Conservation (phyloP, 2,113 vertebrate species). For the Conger conger region DNA sequence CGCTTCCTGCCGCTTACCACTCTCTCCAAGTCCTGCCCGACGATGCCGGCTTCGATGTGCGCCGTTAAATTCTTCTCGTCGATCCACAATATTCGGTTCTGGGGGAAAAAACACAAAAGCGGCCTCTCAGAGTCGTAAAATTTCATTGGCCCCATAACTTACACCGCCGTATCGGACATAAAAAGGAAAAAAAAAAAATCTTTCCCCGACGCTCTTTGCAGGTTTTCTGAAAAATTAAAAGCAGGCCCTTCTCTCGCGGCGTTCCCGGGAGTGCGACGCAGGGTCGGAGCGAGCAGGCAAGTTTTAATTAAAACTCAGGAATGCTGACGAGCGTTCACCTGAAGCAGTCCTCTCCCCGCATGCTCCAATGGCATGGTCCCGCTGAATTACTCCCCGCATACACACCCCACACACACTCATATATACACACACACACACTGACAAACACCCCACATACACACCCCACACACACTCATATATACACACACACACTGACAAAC, state of each 20-base stretch:
- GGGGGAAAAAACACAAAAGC: slow-evolving; percentile 33
- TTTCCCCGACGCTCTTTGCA: not conserved
- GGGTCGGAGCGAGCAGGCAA: slow-evolving; percentile 13
- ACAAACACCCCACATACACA: too few species aligned
- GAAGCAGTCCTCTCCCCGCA: slow-evolving; percentile 26
- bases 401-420: too few species aligned
- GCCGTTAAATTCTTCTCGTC: slow-evolving; percentile 96
- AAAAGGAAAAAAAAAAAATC: slow-evolving; percentile 14
- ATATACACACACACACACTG: too few species aligned
- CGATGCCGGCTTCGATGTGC: slow-evolving; percentile 91
- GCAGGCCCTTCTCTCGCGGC: not conserved
- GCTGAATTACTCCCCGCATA: slow-evolving; percentile 33
- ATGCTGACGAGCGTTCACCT: slow-evolving; percentile 18
- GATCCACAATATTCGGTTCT: slow-evolving; percentile 97
- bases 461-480: too few species aligned
- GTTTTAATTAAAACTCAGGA: slow-evolving; percentile 24
- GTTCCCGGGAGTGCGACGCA: not conserved
- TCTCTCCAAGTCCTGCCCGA: slow-evolving; percentile 95
- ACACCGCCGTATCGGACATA: not conserved
- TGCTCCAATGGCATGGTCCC: slow-evolving; percentile 24
- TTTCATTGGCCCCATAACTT: slow-evolving; percentile 17
- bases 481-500: too few species aligned
- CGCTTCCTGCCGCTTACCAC: slow-evolving; percentile 70
- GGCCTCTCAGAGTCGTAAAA: slow-evolving; percentile 18
- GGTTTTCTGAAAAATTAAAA: not conserved